Base-by-base conservation (phyloP, 2,113 vertebrate genomes). In the Hemiscyllium ocellatum region DNA sequence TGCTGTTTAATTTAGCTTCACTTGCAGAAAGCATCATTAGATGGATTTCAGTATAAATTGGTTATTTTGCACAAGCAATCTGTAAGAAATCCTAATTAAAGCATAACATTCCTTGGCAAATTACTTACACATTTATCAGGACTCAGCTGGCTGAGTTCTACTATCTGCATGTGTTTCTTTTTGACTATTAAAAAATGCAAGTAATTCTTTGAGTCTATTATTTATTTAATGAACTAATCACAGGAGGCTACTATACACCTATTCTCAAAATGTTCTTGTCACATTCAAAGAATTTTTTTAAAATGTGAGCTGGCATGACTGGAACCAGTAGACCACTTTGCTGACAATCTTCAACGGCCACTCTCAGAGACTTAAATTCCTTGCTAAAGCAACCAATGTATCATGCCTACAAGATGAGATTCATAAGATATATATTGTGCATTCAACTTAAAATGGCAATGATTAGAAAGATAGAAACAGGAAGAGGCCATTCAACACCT, bases 41-140 rank as follows among this genome's bases (percentile, higher is more conserved):
- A 93, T 93, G 89, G 33, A 66, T 93, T 93, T 93, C 89, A 93
- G 89, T 66, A 93, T 61, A 93, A 93, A 93, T 93, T 93, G 89
- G 89, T 93, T 93, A 93, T 93, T 93, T 93, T 93, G 61, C 89
- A 93, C 89, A 93, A 93, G 89, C 89, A 93, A 93, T 65, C 89
- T 93, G 89, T 93, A 93, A 93, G 89, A 93, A 93, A 93, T 93
- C 89, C 89, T 93, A 93, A 93, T 93, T 93, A 93, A 93, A 93
- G 33, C 61, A 93, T 68, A 66, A 93, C 89, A 93, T 93, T 93
- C 66, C 89, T 93, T 66, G 89, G 61, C 5, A 93, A 93, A 93
- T 93, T 93, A 93, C 89, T 93, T 93, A 68, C 89, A 93, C 89
- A 93, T 93, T 93, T 93, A 93, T 93, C 89, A 93, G 61, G 89